Evolutionary conservation across 1,140 invertebrate genomes (phyloP).

Genomic region (Riptortus pedestris): DNA sequence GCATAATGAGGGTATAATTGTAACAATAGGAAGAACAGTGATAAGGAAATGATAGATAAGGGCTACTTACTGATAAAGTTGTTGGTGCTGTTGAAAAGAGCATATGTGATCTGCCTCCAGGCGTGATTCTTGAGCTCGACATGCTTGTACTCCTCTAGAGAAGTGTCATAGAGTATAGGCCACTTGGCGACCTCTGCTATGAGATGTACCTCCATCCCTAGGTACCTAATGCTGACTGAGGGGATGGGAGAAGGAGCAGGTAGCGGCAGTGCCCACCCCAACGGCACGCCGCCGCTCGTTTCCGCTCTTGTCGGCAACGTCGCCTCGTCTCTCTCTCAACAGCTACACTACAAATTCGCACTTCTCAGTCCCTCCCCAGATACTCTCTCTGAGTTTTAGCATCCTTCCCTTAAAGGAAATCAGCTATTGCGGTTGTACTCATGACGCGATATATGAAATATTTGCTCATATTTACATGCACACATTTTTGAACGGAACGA

Average conservation of each 20-base stretch:
- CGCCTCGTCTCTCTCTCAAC: too few relatives aligned
- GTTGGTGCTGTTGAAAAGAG: background rate
- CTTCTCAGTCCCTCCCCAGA: too few relatives aligned
- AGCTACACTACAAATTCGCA: too few relatives aligned
- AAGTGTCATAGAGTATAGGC: conserved; percentile 2
- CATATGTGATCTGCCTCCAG: background rate
- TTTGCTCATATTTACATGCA: too few relatives aligned
- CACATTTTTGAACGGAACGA: too few relatives aligned
- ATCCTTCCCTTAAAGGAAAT: too few relatives aligned
- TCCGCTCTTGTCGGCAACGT: too few relatives aligned
- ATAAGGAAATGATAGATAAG: background rate
- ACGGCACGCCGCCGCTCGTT: too few relatives aligned
- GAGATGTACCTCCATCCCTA: background rate
- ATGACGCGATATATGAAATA: too few relatives aligned
- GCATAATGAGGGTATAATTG: background rate
- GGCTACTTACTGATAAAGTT: background rate
- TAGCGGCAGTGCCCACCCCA: too few relatives aligned
- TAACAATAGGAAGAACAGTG: background rate
- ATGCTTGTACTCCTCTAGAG: background rate
- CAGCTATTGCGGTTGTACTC: too few relatives aligned
- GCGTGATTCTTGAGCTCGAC: background rate
- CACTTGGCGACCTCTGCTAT: background rate
- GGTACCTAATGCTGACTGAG: background rate
- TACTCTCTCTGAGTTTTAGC: too few relatives aligned
- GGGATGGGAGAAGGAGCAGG: background rate